Conservation (phyloP, 1,140 invertebrate species). For the Kradibia gibbosae region DNA sequence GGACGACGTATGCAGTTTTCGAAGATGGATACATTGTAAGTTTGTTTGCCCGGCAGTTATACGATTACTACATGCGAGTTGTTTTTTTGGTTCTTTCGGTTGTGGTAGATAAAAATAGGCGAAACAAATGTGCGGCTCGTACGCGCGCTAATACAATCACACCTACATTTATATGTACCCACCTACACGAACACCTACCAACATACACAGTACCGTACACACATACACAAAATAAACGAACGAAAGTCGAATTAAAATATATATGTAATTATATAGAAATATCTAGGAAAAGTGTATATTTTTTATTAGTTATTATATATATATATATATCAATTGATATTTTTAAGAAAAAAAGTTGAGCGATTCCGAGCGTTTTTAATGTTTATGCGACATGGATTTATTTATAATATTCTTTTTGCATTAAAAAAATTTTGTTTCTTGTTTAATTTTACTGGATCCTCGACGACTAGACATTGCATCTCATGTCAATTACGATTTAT, state of each 20-base stretch:
- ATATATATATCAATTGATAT: constrained; percentile 47
- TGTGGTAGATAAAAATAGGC: constrained; percentile 11
- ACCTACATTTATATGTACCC: neutral
- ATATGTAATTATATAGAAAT: constrained; percentile 49
- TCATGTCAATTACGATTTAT: constrained; percentile 42
- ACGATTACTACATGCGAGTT: constrained; percentile 26
- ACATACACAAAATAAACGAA: constrained; percentile 42
- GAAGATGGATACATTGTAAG: constrained; percentile 44
- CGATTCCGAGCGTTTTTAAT: constrained; percentile 54
- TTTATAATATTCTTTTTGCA: constrained; percentile 37
- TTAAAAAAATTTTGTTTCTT: neutral
- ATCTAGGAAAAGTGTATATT: constrained; percentile 51
- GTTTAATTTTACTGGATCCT: constrained; percentile 34
- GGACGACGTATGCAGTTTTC: constrained; percentile 46
- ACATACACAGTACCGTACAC: neutral
- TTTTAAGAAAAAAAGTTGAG: constrained; percentile 40
- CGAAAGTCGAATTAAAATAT: constrained; percentile 52
- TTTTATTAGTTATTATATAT: constrained; percentile 50
- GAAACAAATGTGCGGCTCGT: neutral
- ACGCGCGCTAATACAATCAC: neutral
- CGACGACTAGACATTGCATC: constrained; percentile 13
- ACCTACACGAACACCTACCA: neutral
- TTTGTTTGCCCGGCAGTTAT: constrained; percentile 30
- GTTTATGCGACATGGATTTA: constrained; percentile 38
- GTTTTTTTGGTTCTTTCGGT: constrained; percentile 31